A percentile compares a stretch with the other conserved stretches of the same genome.
These are phyloP conservation scores for Drosophila equinoxialis DNA, from an alignment of 1,140 invertebrate species.

Conservation along the genomic window DNA sequence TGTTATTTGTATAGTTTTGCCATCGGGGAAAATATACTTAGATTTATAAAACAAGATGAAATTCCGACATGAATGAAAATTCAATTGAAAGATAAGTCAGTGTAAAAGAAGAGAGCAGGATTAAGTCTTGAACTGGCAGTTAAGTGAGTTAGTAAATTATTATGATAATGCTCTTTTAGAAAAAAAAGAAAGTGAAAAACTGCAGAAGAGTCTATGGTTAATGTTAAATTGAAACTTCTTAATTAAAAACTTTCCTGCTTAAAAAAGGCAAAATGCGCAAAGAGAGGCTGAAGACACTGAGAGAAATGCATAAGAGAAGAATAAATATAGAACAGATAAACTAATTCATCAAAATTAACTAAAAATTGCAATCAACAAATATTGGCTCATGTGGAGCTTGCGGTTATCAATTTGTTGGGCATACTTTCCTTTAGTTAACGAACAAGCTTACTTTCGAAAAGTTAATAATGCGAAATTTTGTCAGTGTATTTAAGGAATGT, in stretches of 20 bases:
- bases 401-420: not conserved
- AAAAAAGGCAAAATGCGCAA: slow-evolving; percentile 43
- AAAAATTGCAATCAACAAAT: too few relatives aligned
- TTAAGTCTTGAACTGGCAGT: slow-evolving; percentile 14
- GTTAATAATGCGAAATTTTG: slow-evolving; percentile 14
- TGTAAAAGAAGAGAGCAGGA: not conserved
- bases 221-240: slow-evolving; percentile 74
- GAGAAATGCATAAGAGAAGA: not conserved
- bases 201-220: slow-evolving; percentile 43
- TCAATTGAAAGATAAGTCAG: slow-evolving; percentile 29
- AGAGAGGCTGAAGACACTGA: slow-evolving; percentile 26
- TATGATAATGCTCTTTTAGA: slow-evolving; percentile 57
- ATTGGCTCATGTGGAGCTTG: too few relatives aligned
- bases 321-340: too few relatives aligned
- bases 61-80: not conserved
- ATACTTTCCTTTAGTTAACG: not conserved
- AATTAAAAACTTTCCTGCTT: slow-evolving; percentile 74
- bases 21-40: not conserved
- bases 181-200: slow-evolving; percentile 26
- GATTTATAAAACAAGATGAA: not conserved
- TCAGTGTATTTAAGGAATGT: slow-evolving; percentile 28
- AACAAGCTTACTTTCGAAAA: not conserved
- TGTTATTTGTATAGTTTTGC: not conserved
- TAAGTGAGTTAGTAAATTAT: slow-evolving; percentile 76
- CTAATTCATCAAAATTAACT: too few relatives aligned